Evolutionary conservation across 2,888 invertebrate genomes (phyloP).

Genomic region (Athalia circularis): DNA sequence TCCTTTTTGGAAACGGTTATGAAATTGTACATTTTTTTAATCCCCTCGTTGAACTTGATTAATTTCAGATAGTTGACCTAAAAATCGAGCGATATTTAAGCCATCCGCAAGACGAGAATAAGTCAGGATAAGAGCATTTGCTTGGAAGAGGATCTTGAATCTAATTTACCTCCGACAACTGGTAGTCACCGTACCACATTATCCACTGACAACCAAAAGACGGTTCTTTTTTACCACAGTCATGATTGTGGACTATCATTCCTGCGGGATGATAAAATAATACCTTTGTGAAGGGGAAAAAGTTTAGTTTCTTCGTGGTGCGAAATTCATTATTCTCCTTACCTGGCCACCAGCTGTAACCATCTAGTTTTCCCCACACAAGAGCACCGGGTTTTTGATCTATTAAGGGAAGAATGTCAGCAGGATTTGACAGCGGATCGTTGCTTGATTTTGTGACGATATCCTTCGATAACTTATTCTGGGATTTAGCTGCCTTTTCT

Average conservation of each 20-base stretch:
- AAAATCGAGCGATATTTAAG: too few relatives aligned
- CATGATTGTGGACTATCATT: conserved; percentile 67
- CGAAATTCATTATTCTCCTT: not conserved
- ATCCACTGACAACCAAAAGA: conserved; percentile 68
- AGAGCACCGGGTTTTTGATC: conserved; percentile 67
- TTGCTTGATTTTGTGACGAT: conserved; percentile 18
- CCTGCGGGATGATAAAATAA: conserved; percentile 53
- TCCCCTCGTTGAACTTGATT: conserved; percentile 59
- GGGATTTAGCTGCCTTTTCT: not conserved
- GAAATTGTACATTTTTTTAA: conserved; percentile 59
- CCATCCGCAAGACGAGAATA: too few relatives aligned
- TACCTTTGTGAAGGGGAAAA: not conserved
- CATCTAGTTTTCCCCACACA: conserved; percentile 67
- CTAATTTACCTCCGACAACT: conserved; percentile 64
- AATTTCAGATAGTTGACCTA: conserved; percentile 61
- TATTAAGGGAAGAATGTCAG: conserved; percentile 57
- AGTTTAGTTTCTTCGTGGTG: not conserved
- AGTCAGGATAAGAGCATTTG: too few relatives aligned
- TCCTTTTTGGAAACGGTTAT: conserved; percentile 56
- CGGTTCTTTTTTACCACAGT: conserved; percentile 66
- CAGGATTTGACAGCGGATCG: conserved; percentile 11
- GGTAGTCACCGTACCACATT: conserved; percentile 70
- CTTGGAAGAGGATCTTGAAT: too few relatives aligned
- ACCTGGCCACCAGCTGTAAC: conserved; percentile 70
- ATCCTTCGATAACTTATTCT: conserved; percentile 19